These are phyloP conservation scores for Nanorana parkeri DNA, from an alignment of 2,113 vertebrate genomes.

Conservation along the genomic window DNA sequence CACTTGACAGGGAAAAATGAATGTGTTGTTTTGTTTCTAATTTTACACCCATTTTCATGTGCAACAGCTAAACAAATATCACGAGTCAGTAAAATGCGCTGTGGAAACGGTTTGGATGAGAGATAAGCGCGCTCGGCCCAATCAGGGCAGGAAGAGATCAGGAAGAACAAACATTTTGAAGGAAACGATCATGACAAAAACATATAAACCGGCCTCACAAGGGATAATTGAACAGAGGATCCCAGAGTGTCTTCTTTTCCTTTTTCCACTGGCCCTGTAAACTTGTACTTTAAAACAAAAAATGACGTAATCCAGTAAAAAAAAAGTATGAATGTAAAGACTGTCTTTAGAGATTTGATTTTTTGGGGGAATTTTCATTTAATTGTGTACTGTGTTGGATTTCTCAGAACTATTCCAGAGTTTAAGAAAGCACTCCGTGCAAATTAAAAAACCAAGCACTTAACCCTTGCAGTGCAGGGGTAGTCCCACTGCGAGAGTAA, in stretches of 20 bases:
- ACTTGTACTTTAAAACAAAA: too few relatives aligned
- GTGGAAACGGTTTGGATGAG: too few relatives aligned
- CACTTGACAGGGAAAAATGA: not conserved
- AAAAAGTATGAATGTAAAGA: too few relatives aligned
- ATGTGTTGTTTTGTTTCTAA: not conserved
- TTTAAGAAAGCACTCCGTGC: too few relatives aligned
- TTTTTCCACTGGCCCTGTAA: not conserved
- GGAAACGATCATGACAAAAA: constrained; percentile 4
- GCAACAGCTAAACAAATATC: constrained; percentile 16
- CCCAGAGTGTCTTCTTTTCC: not conserved
- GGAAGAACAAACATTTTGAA: not conserved
- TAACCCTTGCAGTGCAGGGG: too few relatives aligned
- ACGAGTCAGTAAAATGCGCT: not conserved
- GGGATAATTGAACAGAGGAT: not conserved
- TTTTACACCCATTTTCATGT: constrained; percentile 5
- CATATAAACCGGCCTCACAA: not conserved
- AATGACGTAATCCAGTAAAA: too few relatives aligned
- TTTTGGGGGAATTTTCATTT: too few relatives aligned
- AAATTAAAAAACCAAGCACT: too few relatives aligned
- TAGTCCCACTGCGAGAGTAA: too few relatives aligned
- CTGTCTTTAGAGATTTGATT: too few relatives aligned
- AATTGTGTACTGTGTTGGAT: too few relatives aligned
- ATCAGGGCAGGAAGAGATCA: not conserved
- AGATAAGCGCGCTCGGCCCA: not conserved
- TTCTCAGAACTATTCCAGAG: too few relatives aligned